Conservation (phyloP, 2,797 vertebrate genomes). For the Perdix hodgsoniae region DNA sequence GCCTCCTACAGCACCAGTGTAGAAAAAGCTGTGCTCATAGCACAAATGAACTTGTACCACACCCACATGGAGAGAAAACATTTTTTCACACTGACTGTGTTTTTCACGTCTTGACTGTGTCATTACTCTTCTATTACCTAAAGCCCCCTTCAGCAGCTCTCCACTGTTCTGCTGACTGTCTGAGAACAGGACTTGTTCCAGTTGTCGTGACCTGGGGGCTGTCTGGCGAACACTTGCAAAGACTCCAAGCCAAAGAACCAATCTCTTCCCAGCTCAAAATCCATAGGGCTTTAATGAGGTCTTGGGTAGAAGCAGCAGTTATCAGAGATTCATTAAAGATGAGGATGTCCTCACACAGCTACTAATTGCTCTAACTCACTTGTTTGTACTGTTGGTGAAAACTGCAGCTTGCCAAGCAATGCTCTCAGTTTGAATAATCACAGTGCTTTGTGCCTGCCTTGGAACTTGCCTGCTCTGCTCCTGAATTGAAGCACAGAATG, state of each 20-base stretch:
- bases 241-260: not conserved
- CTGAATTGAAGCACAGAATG: not conserved
- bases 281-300: slow-evolving; percentile 36
- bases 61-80: not conserved
- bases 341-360: not conserved
- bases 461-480: slow-evolving; percentile 12
- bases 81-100: not conserved
- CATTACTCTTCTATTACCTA: not conserved
- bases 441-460: not conserved
- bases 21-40: not conserved
- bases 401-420: not conserved
- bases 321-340: slow-evolving; percentile 42
- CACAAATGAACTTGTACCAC: not conserved
- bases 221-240: not conserved
- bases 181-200: slow-evolving; percentile 4
- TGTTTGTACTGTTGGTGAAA: not conserved
- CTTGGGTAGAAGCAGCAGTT: slow-evolving; percentile 12
- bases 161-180: not conserved
- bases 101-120: not conserved
- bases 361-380: slow-evolving; percentile 45
- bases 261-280: not conserved
- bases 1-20: not conserved
- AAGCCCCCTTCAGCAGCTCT: not conserved
- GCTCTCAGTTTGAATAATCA: slow-evolving; percentile 27
- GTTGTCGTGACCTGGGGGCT: not conserved